Conservation (phyloP, 2,113 vertebrate genomes). For the Nanorana parkeri region DNA sequence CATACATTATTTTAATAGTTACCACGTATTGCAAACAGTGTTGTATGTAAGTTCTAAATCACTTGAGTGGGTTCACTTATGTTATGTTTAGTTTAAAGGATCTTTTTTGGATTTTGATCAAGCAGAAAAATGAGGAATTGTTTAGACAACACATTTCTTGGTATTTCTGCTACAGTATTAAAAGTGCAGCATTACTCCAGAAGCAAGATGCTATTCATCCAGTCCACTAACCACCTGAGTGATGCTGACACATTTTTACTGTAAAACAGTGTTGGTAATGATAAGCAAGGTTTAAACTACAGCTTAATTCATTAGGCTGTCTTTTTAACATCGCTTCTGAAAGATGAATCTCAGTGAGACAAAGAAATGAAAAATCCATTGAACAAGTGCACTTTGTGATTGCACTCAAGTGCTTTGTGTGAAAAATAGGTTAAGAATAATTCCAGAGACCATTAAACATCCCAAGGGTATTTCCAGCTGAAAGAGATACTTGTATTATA, state of each 20-base stretch:
- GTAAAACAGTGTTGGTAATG: conserved; percentile 24
- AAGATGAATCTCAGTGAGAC: conserved; percentile 21
- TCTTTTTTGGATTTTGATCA: too few species aligned
- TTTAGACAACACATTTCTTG: not conserved
- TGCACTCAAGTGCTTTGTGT: conserved; percentile 46
- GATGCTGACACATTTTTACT: conserved; percentile 34
- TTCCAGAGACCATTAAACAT: conserved; percentile 39
- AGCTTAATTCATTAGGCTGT: conserved; percentile 45
- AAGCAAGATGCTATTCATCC: conserved; percentile 1
- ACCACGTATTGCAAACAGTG: too few species aligned
- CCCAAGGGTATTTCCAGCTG: conserved; percentile 12
- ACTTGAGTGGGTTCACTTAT: too few species aligned
- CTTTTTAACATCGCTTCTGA: conserved; percentile 29
- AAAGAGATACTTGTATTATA: conserved; percentile 8
- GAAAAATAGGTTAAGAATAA: conserved; percentile 47
- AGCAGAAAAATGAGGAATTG: too few species aligned
- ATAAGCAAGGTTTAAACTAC: conserved; percentile 31
- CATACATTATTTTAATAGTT: too few species aligned
- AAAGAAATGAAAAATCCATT: conserved; percentile 53
- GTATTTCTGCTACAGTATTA: not conserved
- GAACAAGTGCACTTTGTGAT: conserved; percentile 47
- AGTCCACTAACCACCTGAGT: conserved; percentile 20
- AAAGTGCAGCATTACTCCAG: not conserved
- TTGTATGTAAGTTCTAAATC: too few species aligned
- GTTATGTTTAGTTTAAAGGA: too few species aligned